Evolutionary conservation across 1,140 invertebrate genomes (phyloP).

Genomic region (Stegodyphus mimosarum): DNA sequence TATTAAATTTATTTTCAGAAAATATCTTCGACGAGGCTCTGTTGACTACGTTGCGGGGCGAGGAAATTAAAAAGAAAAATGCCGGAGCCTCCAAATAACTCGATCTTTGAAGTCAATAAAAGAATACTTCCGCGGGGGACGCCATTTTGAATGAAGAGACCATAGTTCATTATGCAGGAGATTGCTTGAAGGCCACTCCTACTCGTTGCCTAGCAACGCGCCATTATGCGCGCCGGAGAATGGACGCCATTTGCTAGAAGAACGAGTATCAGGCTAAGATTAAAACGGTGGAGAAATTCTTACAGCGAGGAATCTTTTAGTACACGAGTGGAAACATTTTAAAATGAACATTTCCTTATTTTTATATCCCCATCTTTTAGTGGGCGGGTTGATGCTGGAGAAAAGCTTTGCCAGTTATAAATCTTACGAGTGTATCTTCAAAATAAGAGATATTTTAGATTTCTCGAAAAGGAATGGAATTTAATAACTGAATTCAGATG

Average conservation of each 20-base stretch:
- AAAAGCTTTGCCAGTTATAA: background rate
- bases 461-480: background rate
- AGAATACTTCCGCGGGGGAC: slow-evolving; percentile 15
- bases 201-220: slow-evolving; percentile 47
- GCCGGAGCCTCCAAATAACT: slow-evolving; percentile 17
- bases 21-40: background rate
- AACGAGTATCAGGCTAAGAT: slow-evolving; percentile 20
- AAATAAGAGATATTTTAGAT: background rate
- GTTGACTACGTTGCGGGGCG: background rate
- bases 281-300: slow-evolving; percentile 38
- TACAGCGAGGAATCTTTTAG: slow-evolving; percentile 8
- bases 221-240: slow-evolving; percentile 42
- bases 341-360: slow-evolving; percentile 40
- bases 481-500: background rate
- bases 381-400: background rate
- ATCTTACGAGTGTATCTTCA: background rate
- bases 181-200: slow-evolving; percentile 58
- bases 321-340: slow-evolving; percentile 31
- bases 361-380: background rate
- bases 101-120: slow-evolving; percentile 50
- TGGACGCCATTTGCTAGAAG: slow-evolving; percentile 30
- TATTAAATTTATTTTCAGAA: slow-evolving; percentile 56
- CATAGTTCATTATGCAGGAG: slow-evolving; percentile 59
- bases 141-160: slow-evolving; percentile 48
- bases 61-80: slow-evolving; percentile 3